Evolutionary conservation across 2,888 invertebrate species (phyloP), one percentile per base, ranked within the genome.

Genomic region (Lordiphosa andalusiaca): DNA sequence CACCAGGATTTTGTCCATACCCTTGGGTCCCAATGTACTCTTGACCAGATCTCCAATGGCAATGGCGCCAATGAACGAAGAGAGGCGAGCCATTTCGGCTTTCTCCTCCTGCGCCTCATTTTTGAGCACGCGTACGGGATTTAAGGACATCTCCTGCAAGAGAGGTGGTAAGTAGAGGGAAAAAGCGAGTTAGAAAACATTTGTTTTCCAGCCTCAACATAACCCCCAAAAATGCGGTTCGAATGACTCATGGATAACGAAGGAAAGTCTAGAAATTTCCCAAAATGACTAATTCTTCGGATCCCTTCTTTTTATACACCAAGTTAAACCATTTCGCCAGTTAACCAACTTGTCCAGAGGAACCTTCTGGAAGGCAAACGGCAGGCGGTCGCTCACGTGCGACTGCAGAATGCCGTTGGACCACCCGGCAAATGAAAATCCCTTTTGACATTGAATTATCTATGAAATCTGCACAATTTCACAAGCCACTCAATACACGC

Each of bases 21-120:
- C 99, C 91, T 99, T 99, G 0, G 99, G 99, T 4, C 99, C 99
- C 25, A 99, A 91, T 4, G 99, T 99, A 76, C 97, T 98, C 90
- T 98, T 99, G 0, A 99, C 96, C 73, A 99, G 91, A 90, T 99
- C 99, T 30, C 99, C 99, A 85, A 99, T 97, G 10, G 99, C 98
- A 83, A 99, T 99, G 16, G 99, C 99, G 51, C 99, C 99, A 71
- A 99, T 95, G 89, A 99, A 99, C 81, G 97, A 96, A 61, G 99
- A 99, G 91, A 99, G 91, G 59, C 99, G 95, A 84, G 99, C 99
- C 85, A 96, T 95, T 90, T 99, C 99, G 16, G 95, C 96, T 88
- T 96, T 98, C 89, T 99, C 99, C 90, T 99, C 98, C 89, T 98
- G 98, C 0, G 99, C 99, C 75, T 98, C 97, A 91, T 95, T 93